Evolutionary conservation across 2,797 vertebrate species (phyloP), one percentile per base, ranked within the genome.

Genomic region (Thaleichthys pacificus): DNA sequence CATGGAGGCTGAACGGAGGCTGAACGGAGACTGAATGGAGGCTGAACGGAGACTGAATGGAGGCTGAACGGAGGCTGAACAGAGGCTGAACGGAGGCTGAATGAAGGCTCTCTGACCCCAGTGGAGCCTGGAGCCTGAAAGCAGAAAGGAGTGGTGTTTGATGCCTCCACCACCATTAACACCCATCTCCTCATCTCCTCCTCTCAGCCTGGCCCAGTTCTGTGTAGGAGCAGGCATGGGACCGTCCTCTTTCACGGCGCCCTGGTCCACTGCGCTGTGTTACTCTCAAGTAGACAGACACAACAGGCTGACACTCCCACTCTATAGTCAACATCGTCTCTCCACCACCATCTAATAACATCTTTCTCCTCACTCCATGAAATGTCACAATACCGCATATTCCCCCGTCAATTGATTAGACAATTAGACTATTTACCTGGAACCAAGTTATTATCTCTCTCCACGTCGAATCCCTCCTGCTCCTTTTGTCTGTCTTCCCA

Each of bases 401-500:
- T 61, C 11, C 17, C 17, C 62, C 69, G 57, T 77, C 74, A 71
- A 61, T 81, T 76, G 61, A 75, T 80, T 81, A 77, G 68, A 72
- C 71, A 79, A 82, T 79, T 61, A 73, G 69, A 76, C 80, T 77
- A 78, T 85, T 87, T 84, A 80, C 75, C 73, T 82, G 76, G 67
- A 77, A 76, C 66, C 69, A 54, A 63, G 47, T 42, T 58, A 61
- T 67, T 82, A 24, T 24, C 61, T 30, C 61, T 62, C 61, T 62
- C 24, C 61, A 14, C 4, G 12, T 61, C 58, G n/a, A n/a, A 2
- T 14, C 28, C 21, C 61, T 62, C 61, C 61, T 62, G 12, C 17
- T 49, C 17, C 35, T 67, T 83, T 82, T 78, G 66, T 79, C 26
- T 2, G 54, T 65, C 51, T 69, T 80, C 71, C 66, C 61, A 77